Evolutionary conservation across 1,140 invertebrate species (phyloP).

Genomic region (Temnothorax longispinosus): DNA sequence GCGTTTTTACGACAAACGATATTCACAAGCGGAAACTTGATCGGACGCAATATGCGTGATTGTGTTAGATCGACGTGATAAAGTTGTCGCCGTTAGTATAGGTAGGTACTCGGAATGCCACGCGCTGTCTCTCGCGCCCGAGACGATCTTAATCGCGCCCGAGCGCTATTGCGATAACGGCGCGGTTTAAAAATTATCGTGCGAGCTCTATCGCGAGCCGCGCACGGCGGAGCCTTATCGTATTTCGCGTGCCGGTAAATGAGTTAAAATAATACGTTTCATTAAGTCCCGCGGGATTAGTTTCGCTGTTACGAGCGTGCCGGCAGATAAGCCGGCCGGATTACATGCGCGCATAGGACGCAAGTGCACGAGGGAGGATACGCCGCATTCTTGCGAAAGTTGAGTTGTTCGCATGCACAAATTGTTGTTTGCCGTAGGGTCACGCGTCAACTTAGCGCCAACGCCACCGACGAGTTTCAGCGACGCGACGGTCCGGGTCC

Average conservation of each 20-base stretch:
- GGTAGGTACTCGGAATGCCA: neutral
- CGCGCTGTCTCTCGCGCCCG: conserved; percentile 5
- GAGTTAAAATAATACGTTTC: conserved; percentile 63
- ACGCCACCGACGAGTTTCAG: conserved; percentile 1
- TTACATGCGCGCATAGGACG: conserved; percentile 29
- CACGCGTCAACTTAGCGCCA: conserved; percentile 56
- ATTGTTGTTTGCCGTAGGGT: conserved; percentile 47
- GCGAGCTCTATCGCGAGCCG: neutral
- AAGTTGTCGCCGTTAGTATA: conserved; percentile 5
- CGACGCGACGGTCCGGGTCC: neutral
- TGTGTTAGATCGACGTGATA: conserved; percentile 34
- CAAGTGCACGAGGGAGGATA: conserved; percentile 37
- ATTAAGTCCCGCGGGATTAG: conserved; percentile 61
- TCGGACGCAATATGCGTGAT: conserved; percentile 20
- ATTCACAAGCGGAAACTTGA: conserved; percentile 37
- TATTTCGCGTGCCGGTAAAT: conserved; percentile 61
- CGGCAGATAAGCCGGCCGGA: conserved; percentile 55
- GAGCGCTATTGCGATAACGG: conserved; percentile 45
- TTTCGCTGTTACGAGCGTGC: conserved; percentile 54
- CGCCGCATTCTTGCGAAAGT: conserved; percentile 49
- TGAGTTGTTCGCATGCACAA: conserved; percentile 58
- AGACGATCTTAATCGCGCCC: conserved; percentile 46
- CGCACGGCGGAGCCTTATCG: conserved; percentile 28
- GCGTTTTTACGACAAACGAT: conserved; percentile 11
- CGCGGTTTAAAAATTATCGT: conserved; percentile 48